phyloP scores from a whole-genome alignment of 2,113 vertebrate genomes.

The Ancistrus triradiatus region DNA sequence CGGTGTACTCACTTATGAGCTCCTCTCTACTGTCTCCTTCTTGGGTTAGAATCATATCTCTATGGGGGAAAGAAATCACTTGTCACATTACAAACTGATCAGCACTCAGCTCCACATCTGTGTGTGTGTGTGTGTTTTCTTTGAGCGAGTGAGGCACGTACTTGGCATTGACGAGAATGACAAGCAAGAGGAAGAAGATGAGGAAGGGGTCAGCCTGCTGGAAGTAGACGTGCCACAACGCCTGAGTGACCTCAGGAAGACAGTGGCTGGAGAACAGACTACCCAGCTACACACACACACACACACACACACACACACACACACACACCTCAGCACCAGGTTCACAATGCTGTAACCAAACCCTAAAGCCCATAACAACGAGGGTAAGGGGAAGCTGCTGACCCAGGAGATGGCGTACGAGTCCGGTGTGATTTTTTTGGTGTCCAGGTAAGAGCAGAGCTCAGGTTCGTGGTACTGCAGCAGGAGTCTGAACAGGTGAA shows the following conservation, averaged over 20 bases:
- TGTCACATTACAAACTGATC: too few relatives aligned
- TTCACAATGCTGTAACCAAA: neutral
- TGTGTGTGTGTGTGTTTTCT: too few relatives aligned
- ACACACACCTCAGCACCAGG: too few relatives aligned
- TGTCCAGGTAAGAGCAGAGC: slow-evolving; percentile 95
- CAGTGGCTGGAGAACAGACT: slow-evolving; percentile 92
- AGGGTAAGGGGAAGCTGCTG: slow-evolving; percentile 35
- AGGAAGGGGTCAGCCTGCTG: slow-evolving; percentile 95
- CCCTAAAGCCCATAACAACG: neutral
- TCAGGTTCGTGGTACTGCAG: slow-evolving; percentile 98
- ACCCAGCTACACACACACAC: slow-evolving; percentile 73
- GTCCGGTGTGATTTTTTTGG: slow-evolving; percentile 98
- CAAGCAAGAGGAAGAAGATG: slow-evolving; percentile 96
- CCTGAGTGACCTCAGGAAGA: slow-evolving; percentile 82
- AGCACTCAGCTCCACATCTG: too few relatives aligned
- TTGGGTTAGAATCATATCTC: slow-evolving; percentile 83
- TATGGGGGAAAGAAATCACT: slow-evolving; percentile 58
- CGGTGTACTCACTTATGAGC: slow-evolving; percentile 80
- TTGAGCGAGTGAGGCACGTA: slow-evolving; percentile 70
- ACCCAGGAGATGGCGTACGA: slow-evolving; percentile 95
- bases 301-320: neutral
- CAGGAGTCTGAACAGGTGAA: slow-evolving; percentile 92
- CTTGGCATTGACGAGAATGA: slow-evolving; percentile 99
- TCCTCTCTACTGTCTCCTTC: slow-evolving; percentile 83
- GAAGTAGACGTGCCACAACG: slow-evolving; percentile 93